These are phyloP conservation scores for Oasisia sp. DNA, from an alignment of 2,888 invertebrate genomes.

Conservation along the genomic window DNA sequence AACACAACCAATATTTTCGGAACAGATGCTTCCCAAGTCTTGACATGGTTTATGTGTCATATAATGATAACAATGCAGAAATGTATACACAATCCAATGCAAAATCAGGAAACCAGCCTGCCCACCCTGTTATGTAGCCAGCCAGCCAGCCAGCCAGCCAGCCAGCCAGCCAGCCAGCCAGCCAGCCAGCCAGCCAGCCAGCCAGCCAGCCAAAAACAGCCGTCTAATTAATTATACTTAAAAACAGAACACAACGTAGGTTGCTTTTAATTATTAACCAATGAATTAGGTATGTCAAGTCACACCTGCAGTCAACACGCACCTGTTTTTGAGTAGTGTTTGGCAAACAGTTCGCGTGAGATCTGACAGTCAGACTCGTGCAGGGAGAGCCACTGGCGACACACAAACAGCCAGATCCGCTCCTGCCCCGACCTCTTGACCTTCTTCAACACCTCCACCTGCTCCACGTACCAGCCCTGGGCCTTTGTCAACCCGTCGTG, in stretches of 20 bases:
- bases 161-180: neutral
- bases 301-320: neutral
- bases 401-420: slow-evolving; percentile 61
- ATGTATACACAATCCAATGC: neutral
- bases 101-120: neutral
- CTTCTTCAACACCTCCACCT: slow-evolving; percentile 59
- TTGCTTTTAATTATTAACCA: neutral
- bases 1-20: neutral
- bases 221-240: neutral
- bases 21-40: no score
- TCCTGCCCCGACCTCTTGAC: slow-evolving; percentile 48
- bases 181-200: no score
- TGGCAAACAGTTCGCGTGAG: slow-evolving; percentile 57
- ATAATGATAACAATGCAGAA: neutral
- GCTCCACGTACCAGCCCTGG: slow-evolving; percentile 64
- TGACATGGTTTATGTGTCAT: neutral
- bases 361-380: slow-evolving; percentile 61
- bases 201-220: neutral
- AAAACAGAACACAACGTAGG: neutral
- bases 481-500: slow-evolving; percentile 62
- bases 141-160: no score
- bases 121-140: no score
- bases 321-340: slow-evolving; percentile 61
- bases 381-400: slow-evolving; percentile 65
- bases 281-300: neutral